Percentiles rank a stretch among this genome's conserved stretches.
Conservation (phyloP, 1,140 invertebrate species). For the Drosophila melanogaster region Release_6_plus_ISO1_MT NT_037436.4:16275001-16275500, state of each 20-base stretch:
- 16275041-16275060: neutral
- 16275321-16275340: conserved; percentile 53
- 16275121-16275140: conserved; percentile 1
- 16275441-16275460: conserved; percentile 43
- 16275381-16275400: conserved; percentile 29
- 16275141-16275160: conserved; percentile 43
- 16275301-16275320: conserved; percentile 51
- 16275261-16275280: conserved; percentile 15
- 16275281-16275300: conserved; percentile 34
- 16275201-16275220: conserved; percentile 22
- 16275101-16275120: conserved; percentile 41
- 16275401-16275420: conserved; percentile 23
- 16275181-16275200: conserved; percentile 33
- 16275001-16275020: neutral
- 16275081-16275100: conserved; percentile 19
- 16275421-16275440: conserved; percentile 46
- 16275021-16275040: neutral
- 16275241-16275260: conserved; percentile 64
- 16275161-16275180: conserved; percentile 41
- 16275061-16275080: conserved; percentile 7
- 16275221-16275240: conserved; percentile 55
- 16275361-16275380: conserved; percentile 59
- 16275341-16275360: conserved; percentile 66
- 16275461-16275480: conserved; percentile 27
- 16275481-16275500: conserved; percentile 21